phyloP scores from a whole-genome alignment of 2,113 vertebrate genomes.

The Pterocles gutturalis region DNA sequence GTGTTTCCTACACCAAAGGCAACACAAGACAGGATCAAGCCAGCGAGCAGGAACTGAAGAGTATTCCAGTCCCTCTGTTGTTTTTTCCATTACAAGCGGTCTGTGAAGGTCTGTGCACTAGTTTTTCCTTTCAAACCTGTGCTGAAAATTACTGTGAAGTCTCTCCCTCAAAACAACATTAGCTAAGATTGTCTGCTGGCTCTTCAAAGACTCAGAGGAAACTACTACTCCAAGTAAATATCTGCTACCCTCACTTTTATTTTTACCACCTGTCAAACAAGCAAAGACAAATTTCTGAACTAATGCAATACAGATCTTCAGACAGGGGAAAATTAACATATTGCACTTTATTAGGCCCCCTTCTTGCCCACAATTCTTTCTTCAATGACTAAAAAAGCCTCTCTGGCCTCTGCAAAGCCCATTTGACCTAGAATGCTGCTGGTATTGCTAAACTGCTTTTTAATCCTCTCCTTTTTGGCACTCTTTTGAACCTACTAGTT shows the following conservation, averaged over 20 bases:
- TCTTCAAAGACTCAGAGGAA: not conserved
- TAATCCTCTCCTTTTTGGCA: not conserved
- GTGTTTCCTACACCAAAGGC: conserved; percentile 10
- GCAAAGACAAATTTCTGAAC: not conserved
- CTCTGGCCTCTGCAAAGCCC: conserved; percentile 1
- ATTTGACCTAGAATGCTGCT: not conserved
- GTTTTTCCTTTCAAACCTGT: not conserved
- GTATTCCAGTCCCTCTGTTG: not conserved
- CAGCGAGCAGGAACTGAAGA: not conserved
- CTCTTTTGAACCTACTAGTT: not conserved
- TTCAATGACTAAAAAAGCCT: not conserved
- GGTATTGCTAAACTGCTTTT: conserved; percentile 10
- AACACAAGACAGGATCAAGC: conserved; percentile 21
- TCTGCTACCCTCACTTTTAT: not conserved
- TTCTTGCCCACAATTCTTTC: conserved; percentile 17
- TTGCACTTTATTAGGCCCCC: not conserved
- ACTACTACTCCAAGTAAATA: not conserved
- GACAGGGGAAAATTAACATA: not conserved
- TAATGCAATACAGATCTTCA: not conserved
- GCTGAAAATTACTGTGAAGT: not conserved
- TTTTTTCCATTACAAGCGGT: not conserved
- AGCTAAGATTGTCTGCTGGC: not conserved
- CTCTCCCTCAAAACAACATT: not conserved
- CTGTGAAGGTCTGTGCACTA: not conserved
- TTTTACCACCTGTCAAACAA: not conserved